Evolutionary conservation across 2,113 vertebrate genomes (phyloP).

Genomic region (Pseudorhombus dupliciocellatus): DNA sequence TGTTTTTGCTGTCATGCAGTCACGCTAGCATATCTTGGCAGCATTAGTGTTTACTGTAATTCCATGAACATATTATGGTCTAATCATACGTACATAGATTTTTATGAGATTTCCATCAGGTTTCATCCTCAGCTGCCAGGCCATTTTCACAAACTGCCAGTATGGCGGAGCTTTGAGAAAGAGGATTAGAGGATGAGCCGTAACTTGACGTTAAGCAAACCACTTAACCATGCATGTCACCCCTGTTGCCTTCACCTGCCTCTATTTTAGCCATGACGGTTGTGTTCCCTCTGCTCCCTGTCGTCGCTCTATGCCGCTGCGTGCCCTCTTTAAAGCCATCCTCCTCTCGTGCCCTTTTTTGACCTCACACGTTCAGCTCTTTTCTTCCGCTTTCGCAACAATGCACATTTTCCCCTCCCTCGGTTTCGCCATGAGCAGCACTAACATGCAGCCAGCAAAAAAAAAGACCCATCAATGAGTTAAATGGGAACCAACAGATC

Average conservation of each 20-base stretch:
- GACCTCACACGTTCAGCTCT: constrained; percentile 35
- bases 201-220: constrained; percentile 55
- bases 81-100: background rate
- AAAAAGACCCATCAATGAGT: background rate
- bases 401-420: constrained; percentile 3
- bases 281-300: constrained; percentile 6
- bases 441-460: background rate
- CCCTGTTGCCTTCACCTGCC: constrained; percentile 36
- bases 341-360: constrained; percentile 27
- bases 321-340: constrained; percentile 17
- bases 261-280: constrained; percentile 34
- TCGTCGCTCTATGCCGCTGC: constrained; percentile 10
- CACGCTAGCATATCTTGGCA: background rate
- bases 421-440: constrained; percentile 5
- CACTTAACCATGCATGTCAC: constrained; percentile 52
- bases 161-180: constrained; percentile 26
- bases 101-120: background rate
- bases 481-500: background rate
- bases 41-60: background rate
- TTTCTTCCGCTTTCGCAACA: constrained; percentile 11
- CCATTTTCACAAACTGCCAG: constrained; percentile 18
- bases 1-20: background rate
- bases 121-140: constrained; percentile 7
- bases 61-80: background rate
- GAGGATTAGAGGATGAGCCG: constrained; percentile 43